Evolutionary conservation across 1,140 invertebrate species (phyloP), one percentile per base, ranked within the genome.

Genomic region (Halesus radiatus): DNA sequence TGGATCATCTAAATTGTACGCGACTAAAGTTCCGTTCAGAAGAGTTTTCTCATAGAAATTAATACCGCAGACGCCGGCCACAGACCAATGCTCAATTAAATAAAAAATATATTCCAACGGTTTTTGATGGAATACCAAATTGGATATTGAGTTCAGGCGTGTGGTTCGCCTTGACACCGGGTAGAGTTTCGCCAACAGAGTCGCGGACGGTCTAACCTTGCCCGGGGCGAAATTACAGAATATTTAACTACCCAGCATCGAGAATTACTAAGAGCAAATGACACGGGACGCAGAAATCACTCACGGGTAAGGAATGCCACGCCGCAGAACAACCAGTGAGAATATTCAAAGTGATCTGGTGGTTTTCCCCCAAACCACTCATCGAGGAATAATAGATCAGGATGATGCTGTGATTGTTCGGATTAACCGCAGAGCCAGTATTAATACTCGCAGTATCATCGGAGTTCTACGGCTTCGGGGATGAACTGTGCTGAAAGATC

Each of bases 151-250:
- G 54, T 56, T 22, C 20, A n/a, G 54, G 10, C 54, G 18, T 22
- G 20, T 23, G 32, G 66, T 8, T 45, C 66, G 32, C 66, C 66
- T 70, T 45, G 66, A 45, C 13, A 22, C 37, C 66, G 66, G 16
- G 32, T 70, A 23, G 32, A 8, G 66, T 32, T 20, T 6, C 8
- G 16, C 22, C 37, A 45, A 32, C 18, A 16, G 29, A 20, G 62
- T 10, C 32, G 16, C n/a, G 20, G 32, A 20, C 37, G 37, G 66
- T 0, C 66, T 23, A 45, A 45, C 66, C 66, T 70, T 70, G 66
- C 66, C 66, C 66, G 66, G 37, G 37, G 66, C 29, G 66, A 70
- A 50, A 60, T 60, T 18, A 29, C 60, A 23, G 37, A 45, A 45
- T 45, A 45, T 45, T 64, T 23, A 18, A 29, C 23, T 7, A n/a